Evolutionary conservation across 2,113 vertebrate genomes (phyloP), one percentile per base, ranked within the genome.

Genomic region (Aleadryas rufinucha): DNA sequence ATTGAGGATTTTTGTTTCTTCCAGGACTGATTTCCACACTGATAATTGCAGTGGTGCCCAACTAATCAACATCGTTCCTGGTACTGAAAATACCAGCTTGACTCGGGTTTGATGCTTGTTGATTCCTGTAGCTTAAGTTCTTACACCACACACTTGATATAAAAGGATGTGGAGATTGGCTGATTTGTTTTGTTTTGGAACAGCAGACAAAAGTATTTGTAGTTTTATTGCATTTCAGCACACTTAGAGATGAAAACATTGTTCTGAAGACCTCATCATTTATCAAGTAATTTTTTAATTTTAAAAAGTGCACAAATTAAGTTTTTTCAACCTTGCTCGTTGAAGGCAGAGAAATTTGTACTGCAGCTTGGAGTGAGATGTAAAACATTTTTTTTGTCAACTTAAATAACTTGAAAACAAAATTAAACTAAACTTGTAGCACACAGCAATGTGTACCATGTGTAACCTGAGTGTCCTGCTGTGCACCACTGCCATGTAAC

Each of bases 391-490:
- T 96, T 81, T 41, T 70, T 49, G 12, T 35, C 30, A 74, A 90
- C 41, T 75, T 95, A 71, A 89, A n/a, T 15, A 77, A 79, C 87
- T 78, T 89, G 81, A 90, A 87, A 93, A 92, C 45, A 45, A 89
- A 93, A 93, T 93, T 71, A 63, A 96, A 94, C 19, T 65, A 74
- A 85, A 78, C 52, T 76, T 93, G 70, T 56, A 84, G 91, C 89
- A 69, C 16, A 33, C 15, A 45, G 80, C 53, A 63, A 19, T 30
- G 41, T 72, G 33, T 24, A 35, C 56, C 63, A 45, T 31, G 35
- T 35, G 56, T 87, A 83, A 69, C 61, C 57, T 68, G 35, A 59
- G 54, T n/a, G 60, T 81, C 70, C 95, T 87, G 81, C 81, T 84
- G 45, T 69, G 53, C 71, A 77, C 37, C 63, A n/a, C 20, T 31